Base-by-base conservation (phyloP, 2,113 vertebrate genomes). In the Trichechus manatus region DNA sequence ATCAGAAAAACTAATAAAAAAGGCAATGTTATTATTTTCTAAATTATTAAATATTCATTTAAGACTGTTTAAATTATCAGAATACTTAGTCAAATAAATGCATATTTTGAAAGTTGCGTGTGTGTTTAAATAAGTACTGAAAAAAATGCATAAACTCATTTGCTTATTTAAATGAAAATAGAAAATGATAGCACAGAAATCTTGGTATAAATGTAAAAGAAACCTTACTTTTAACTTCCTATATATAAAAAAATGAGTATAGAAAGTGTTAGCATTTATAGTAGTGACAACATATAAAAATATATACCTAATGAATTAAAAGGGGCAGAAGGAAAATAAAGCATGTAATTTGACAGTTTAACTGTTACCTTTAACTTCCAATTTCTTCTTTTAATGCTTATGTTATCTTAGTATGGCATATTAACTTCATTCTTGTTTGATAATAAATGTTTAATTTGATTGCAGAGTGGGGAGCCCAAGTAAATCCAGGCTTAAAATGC, bases 401-500 rank as follows among this genome's bases (percentile, higher is more conserved):
- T n/a, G 61, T 82, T 36, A 56, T 36, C 64, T 86, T 78, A 79
- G 63, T 64, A 77, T 22, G 11, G 31, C 11, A 44, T 50, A 4
- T 92, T 74, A 61, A 90, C 8, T 61, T 13, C 68, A 22, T 36
- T 72, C 22, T 84, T 87, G 11, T 20, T 83, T 87, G 14, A 53
- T 80, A 5, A 86, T 44, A 1, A 53, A 22, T n/a, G 8, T 53
- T 83, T 83, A 31, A 84, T 89, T 64, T 79, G 20, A n/a, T 39
- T 72, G 25, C 11, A 78, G 36, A 94, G 1, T 56, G 4, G 50
- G 19, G 9, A 68, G 13, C 13, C 33, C 56, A 94, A 56, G 15
- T 23, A 91, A 88, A 87, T 81, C 1, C 23, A 94, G 23, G 11
- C 84, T 79, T 72, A 92, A 93, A 96, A 91, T 83, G 17, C n/a